These are phyloP conservation scores for Rhinoptilus africanus DNA, from an alignment of 2,113 vertebrate genomes.

Conservation along the genomic window DNA sequence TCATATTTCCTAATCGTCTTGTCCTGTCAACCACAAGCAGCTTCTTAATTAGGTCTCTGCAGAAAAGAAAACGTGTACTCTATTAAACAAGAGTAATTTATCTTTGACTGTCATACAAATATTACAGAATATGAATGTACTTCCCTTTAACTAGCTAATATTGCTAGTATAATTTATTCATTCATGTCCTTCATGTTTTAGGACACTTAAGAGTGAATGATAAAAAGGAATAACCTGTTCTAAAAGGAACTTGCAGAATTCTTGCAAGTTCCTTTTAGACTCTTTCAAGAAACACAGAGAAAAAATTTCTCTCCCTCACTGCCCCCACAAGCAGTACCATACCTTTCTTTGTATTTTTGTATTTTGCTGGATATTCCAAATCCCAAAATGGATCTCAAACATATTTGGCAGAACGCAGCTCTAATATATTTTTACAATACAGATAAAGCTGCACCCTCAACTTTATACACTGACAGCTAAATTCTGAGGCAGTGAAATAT, in stretches of 20 bases:
- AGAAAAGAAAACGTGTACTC: neutral
- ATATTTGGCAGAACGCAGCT: neutral
- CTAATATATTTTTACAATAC: neutral
- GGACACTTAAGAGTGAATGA: neutral
- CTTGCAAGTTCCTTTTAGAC: neutral
- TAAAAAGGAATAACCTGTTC: neutral
- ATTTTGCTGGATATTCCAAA: neutral
- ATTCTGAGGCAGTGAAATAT: neutral
- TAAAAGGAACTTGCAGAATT: neutral
- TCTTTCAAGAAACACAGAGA: neutral
- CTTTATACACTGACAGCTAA: neutral
- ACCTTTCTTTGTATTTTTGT: neutral
- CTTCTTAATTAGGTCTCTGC: constrained; percentile 93
- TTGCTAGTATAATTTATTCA: neutral
- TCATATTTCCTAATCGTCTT: constrained; percentile 92
- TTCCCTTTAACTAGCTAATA: neutral
- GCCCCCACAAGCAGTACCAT: neutral
- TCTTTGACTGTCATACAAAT: neutral
- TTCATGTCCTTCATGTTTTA: neutral
- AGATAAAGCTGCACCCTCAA: neutral
- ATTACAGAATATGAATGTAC: neutral
- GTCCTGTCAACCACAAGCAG: constrained; percentile 93
- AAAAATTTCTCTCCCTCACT: neutral
- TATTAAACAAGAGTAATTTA: neutral
- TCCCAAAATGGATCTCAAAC: neutral